phyloP scores from a whole-genome alignment of 2,113 vertebrate genomes.

The Ictalurus punctatus region DNA sequence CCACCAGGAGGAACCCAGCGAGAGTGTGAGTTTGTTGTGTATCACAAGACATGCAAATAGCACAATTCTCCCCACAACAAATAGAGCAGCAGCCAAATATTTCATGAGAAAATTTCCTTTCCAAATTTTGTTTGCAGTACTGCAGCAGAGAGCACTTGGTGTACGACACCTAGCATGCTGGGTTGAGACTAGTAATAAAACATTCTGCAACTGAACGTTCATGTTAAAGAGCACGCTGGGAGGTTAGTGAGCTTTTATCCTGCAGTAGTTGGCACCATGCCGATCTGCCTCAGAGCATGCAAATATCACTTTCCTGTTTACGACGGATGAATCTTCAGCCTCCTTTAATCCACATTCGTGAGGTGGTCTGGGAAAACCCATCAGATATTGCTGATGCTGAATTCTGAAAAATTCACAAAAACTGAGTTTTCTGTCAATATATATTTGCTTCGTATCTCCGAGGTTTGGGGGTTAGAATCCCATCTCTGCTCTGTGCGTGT shows the following conservation, averaged over 20 bases:
- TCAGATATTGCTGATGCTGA: background rate
- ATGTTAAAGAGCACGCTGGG: conserved; percentile 1
- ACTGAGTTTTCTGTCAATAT: background rate
- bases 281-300: background rate
- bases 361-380: background rate
- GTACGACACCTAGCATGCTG: background rate
- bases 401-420: background rate
- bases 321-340: conserved; percentile 20
- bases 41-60: conserved; percentile 2
- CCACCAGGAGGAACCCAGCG: conserved; percentile 26
- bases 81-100: background rate
- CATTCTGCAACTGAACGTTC: background rate
- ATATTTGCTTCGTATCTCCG: too few species aligned
- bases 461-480: too few species aligned
- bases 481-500: too few species aligned
- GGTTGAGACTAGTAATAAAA: conserved; percentile 13
- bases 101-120: background rate
- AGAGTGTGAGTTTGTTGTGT: conserved; percentile 25
- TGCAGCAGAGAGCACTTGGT: background rate
- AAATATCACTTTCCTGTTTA: conserved; percentile 16
- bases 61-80: background rate
- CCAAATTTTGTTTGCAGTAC: conserved; percentile 7
- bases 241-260: background rate
- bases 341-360: conserved; percentile 1
- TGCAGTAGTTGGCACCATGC: background rate